Conservation (phyloP, 2,888 invertebrate genomes). For the Rhogogaster chlorosoma region DNA sequence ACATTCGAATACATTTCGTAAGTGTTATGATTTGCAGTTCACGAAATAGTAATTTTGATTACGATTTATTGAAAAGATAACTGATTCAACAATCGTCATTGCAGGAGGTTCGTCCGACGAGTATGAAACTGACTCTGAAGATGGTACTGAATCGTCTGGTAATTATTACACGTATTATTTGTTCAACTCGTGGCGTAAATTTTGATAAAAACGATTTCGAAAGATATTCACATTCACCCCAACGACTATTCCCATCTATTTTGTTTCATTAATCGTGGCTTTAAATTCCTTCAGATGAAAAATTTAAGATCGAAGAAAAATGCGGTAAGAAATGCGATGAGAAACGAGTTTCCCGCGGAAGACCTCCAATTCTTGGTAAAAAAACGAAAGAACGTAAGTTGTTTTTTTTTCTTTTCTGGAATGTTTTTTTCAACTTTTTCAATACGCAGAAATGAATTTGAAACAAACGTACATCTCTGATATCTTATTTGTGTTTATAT, state of each 20-base stretch:
- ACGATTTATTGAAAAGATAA: background rate
- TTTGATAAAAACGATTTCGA: background rate
- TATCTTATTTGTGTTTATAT: background rate
- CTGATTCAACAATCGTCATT: background rate
- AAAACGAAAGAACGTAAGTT: slow-evolving; percentile 63
- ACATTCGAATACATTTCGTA: slow-evolving; percentile 61
- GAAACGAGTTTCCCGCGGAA: slow-evolving; percentile 77
- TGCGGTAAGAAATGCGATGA: no score
- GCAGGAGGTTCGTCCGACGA: background rate
- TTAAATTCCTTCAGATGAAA: background rate
- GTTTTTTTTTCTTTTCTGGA: background rate
- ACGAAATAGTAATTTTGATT: background rate
- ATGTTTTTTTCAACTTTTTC: background rate
- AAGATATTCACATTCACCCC: background rate
- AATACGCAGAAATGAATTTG: background rate
- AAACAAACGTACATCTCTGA: background rate
- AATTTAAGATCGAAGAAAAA: no score
- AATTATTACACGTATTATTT: background rate
- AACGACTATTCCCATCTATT: background rate
- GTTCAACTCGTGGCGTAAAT: background rate
- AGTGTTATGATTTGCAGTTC: slow-evolving; percentile 54
- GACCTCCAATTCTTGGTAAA: slow-evolving; percentile 75
- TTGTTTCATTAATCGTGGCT: background rate
- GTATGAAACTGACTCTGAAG: background rate
- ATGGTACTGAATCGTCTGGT: background rate